Conservation (phyloP, 53 echinoderm and acorn worm genomes). For the Echinometra lucunter region DNA sequence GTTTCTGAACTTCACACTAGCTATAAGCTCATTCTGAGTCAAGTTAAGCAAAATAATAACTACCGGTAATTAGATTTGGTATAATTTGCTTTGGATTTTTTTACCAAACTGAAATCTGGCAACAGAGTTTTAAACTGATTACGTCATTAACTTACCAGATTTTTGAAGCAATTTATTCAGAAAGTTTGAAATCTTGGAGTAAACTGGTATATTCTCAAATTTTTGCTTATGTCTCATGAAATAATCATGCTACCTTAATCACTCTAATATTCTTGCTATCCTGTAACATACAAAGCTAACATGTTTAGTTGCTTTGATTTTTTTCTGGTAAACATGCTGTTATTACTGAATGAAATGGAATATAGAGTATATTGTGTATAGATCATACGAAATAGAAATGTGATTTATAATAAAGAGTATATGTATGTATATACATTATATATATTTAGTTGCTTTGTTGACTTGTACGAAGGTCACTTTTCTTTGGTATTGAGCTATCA, state of each 20-base stretch:
- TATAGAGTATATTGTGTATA: background rate
- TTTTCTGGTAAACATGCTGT: background rate
- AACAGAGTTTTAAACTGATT: background rate
- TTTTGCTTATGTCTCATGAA: background rate
- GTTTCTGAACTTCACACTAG: background rate
- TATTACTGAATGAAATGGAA: background rate
- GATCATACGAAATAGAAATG: background rate
- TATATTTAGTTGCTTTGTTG: background rate
- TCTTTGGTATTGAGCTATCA: background rate
- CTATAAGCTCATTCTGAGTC: background rate
- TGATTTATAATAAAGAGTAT: background rate
- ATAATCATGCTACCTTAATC: background rate
- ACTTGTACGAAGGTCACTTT: background rate
- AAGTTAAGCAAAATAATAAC: background rate
- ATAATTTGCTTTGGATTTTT: background rate
- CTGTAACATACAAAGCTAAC: background rate
- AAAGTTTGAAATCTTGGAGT: too few species aligned
- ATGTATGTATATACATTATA: conserved; percentile 2
- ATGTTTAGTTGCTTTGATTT: background rate
- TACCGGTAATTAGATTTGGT: background rate
- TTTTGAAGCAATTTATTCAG: background rate
- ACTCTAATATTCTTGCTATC: background rate
- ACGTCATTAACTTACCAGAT: too few species aligned
- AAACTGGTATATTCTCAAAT: too few species aligned
- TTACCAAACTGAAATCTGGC: background rate